Evolutionary conservation across 2,797 vertebrate genomes (phyloP).

Genomic region (Rhinogobio ventralis): DNA sequence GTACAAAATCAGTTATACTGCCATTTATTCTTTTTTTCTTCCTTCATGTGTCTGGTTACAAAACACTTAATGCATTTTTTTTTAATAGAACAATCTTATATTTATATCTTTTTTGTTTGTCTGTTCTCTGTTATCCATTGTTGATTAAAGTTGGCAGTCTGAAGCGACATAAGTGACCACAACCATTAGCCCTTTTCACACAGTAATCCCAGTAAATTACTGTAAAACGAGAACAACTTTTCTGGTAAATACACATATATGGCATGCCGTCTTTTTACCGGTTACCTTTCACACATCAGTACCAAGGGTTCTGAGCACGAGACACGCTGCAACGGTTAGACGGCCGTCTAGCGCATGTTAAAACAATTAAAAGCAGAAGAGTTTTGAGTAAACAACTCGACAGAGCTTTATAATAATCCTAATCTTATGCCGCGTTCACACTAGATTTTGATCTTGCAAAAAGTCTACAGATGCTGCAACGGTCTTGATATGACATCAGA

Average conservation of each 20-base stretch:
- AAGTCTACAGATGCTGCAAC: not conserved
- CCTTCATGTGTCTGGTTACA: not conserved
- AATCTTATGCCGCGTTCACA: not conserved
- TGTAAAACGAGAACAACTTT: not conserved
- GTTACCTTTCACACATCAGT: not conserved
- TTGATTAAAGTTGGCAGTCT: no score
- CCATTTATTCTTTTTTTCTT: not conserved
- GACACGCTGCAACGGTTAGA: not conserved
- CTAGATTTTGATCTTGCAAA: not conserved
- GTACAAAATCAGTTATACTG: not conserved
- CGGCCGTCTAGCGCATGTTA: no score
- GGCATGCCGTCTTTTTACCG: not conserved
- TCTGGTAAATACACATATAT: no score
- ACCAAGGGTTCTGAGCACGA: not conserved
- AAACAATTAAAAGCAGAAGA: no score
- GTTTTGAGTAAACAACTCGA: no score
- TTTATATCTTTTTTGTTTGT: no score
- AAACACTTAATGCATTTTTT: not conserved
- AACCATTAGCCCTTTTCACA: not conserved
- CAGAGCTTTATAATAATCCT: not conserved
- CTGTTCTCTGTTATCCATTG: no score
- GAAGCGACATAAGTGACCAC: no score
- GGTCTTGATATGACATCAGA: not conserved
- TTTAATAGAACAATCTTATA: not conserved
- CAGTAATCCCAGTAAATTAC: not conserved